Base-by-base conservation (phyloP, 2,797 vertebrate species). In the Rhinophrynus dorsalis region DNA sequence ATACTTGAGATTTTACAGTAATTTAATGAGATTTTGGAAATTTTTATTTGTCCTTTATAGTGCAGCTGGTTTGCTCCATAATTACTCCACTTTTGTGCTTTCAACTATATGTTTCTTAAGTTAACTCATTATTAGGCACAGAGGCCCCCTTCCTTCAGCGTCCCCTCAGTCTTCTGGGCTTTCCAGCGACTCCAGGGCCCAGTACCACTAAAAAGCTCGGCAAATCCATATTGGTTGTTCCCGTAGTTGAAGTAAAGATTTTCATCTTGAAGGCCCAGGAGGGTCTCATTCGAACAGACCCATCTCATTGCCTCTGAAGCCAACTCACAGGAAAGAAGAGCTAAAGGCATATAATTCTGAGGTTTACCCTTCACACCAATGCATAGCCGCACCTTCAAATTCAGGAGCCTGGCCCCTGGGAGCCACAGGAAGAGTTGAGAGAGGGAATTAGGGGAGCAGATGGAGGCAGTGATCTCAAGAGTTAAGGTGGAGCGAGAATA, bases 161-260 rank as follows among this genome's bases (percentile, higher is more conserved):
- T 32, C 5, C 52, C 68, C 38, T 72, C 68, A 50, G 51, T 18
- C 6, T 6, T 47, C 17, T 8, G 52, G 27, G 68, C 40, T 55
- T 29, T 72, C 68, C 68, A 72, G 2, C 60, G 42, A 24, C 68
- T 72, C 68, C 60, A 72, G 6, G 35, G 0, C 13, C 52, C 52
- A 50, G 9, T 57, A 4, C 60, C 60, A 17, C 13, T 7, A 29
- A 30, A 72, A 48, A 72, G 44, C 10, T 58, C 50, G 18, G 58
- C 51, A 26, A 50, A 1, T 1, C 21, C 11, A 17, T 38, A n/a
- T 13, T 3, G 18, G 11, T 50, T 72, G 37, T 72, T 72, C 10
- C 68, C 68, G 24, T 23, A 72, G 52, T 72, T 72, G 27, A 72
- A 72, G 42, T 58, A 72, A 13, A 72, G 32, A 12, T 23, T 23